Percentiles rank a stretch among this genome's conserved stretches.
Evolutionary conservation across 2,888 invertebrate genomes (phyloP).

Genomic region (Eutolmus rufibarbis): DNA sequence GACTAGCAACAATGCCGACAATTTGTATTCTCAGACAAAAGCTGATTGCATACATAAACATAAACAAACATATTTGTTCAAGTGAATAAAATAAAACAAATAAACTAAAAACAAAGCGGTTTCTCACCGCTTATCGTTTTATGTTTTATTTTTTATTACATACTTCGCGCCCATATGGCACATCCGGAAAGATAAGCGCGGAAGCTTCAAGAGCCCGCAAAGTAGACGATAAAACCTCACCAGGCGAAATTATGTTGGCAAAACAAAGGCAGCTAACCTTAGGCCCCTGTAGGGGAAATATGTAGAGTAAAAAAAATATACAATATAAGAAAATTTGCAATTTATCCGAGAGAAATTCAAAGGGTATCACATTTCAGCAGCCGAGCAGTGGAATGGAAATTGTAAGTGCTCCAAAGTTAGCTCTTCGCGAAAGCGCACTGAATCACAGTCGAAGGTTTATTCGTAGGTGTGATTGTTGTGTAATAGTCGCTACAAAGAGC

Average conservation of each 20-base stretch:
- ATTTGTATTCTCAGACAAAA: neutral
- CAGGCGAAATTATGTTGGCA: neutral
- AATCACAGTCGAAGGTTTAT: neutral
- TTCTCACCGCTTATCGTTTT: neutral
- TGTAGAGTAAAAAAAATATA: neutral
- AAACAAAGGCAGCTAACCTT: neutral
- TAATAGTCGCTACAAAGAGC: neutral
- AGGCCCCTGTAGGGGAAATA: neutral
- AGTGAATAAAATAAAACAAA: neutral
- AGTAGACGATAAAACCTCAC: neutral
- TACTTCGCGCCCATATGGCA: conserved; percentile 22
- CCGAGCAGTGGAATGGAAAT: neutral
- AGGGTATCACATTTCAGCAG: neutral
- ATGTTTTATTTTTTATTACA: neutral
- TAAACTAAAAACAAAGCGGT: neutral
- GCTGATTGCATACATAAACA: neutral
- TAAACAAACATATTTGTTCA: neutral
- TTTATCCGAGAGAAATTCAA: neutral
- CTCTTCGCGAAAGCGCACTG: neutral
- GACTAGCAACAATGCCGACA: neutral
- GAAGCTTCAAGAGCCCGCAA: neutral
- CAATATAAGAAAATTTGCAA: neutral
- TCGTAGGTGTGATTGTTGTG: neutral
- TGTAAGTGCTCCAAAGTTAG: neutral
- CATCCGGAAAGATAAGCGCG: conserved; percentile 30